These are phyloP conservation scores for Chelon labrosus DNA, from an alignment of 2,797 vertebrate species.

Conservation along the genomic window DNA sequence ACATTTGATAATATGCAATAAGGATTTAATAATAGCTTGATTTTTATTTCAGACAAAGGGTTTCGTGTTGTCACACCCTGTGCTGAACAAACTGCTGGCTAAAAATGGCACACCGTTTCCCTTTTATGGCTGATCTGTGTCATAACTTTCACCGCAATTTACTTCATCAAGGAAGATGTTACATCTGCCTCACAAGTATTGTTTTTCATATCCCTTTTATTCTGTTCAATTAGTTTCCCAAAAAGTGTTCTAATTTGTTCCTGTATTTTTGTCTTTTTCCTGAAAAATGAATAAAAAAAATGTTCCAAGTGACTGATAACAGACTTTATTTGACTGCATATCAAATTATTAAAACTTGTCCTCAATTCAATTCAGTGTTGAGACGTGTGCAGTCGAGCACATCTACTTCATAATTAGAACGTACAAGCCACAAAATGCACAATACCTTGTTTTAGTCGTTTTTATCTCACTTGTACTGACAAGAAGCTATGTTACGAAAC, in stretches of 20 bases:
- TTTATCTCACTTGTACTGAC: conserved; percentile 2
- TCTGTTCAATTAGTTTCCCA: not conserved
- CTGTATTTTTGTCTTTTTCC: too few relatives aligned
- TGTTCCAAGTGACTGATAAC: not conserved
- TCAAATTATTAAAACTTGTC: not conserved
- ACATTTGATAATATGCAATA: not conserved
- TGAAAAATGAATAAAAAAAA: too few relatives aligned
- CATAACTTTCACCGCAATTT: not conserved
- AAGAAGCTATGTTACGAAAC: not conserved
- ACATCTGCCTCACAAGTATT: not conserved
- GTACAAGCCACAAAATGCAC: not conserved
- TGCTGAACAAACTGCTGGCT: not conserved
- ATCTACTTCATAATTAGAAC: not conserved
- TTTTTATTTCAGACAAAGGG: not conserved
- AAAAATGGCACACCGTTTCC: not conserved
- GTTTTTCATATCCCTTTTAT: not conserved
- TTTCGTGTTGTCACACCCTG: not conserved
- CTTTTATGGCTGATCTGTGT: not conserved
- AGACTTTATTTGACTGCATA: not conserved
- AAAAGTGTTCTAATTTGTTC: too few relatives aligned
- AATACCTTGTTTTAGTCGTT: conserved; percentile 8
- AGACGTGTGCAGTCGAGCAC: not conserved
- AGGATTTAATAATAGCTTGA: not conserved
- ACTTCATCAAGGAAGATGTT: not conserved
- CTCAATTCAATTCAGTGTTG: not conserved